Evolutionary conservation across 64 coral and sea anemone genomes (phyloP).

Genomic region (Dendronephthya gigantea): DNA sequence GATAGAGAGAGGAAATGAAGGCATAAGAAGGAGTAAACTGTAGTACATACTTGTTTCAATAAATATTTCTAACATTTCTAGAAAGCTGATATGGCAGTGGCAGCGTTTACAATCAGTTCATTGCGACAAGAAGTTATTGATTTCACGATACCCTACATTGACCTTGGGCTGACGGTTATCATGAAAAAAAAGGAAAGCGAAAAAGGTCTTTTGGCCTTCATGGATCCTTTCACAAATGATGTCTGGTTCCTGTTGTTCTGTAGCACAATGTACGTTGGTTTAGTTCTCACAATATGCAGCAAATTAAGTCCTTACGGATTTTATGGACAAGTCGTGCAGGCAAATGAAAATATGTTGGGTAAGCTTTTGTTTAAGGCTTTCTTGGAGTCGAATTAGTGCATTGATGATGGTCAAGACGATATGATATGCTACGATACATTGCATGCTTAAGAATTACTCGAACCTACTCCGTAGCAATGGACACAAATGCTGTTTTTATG

Average conservation of each 20-base stretch:
- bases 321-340: constrained; percentile 53
- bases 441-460: too few species aligned
- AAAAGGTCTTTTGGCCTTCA: constrained; percentile 53
- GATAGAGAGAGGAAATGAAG: neutral
- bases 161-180: constrained; percentile 53
- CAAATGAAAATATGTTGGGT: neutral
- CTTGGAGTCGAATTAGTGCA: too few species aligned
- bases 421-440: too few species aligned
- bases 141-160: constrained; percentile 71
- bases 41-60: neutral
- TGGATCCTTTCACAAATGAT: constrained; percentile 62
- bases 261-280: constrained; percentile 46
- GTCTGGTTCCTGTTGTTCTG: constrained; percentile 53
- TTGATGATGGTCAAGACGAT: too few species aligned
- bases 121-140: constrained; percentile 61
- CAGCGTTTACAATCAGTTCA: constrained; percentile 64
- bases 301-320: constrained; percentile 55
- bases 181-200: constrained; percentile 51
- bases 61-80: neutral
- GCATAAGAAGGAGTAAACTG: neutral
- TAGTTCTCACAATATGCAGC: constrained; percentile 52
- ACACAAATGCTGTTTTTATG: too few species aligned
- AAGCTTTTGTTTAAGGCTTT: too few species aligned
- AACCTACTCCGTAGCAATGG: too few species aligned
- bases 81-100: constrained; percentile 57